Evolutionary conservation across 1,140 invertebrate genomes (phyloP), one percentile per base, ranked within the genome.

Genomic region (Goniozus legneri): DNA sequence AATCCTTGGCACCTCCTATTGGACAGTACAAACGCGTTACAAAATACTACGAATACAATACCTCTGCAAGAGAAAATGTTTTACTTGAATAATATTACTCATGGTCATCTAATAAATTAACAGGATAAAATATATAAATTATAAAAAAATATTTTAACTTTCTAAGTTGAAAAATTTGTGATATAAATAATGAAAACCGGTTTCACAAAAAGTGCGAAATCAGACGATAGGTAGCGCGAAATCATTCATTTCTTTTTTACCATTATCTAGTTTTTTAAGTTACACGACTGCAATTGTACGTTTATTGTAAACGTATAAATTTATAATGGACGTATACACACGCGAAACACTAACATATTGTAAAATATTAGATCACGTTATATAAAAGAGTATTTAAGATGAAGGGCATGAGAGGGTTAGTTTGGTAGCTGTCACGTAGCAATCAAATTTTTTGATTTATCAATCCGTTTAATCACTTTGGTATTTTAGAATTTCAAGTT

Each of bases 401-500:
- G 54, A 54, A 51, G 41, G 41, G 31, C 24, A 54, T 27, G 35
- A 27, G 48, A 52, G 56, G 50, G 50, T 54, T 56, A 58, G 45
- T 40, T 53, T 50, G 40, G 44, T 52, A 50, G 38, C 55, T 60
- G 60, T 62, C 58, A 51, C n/a, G n/a, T n/a, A n/a, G n/a, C n/a
- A n/a, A n/a, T n/a, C n/a, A n/a, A n/a, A n/a, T n/a, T n/a, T n/a
- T n/a, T n/a, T n/a, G n/a, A n/a, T n/a, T n/a, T n/a, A n/a, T n/a
- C n/a, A n/a, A n/a, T n/a, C n/a, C n/a, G n/a, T n/a, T n/a, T n/a
- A n/a, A n/a, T n/a, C n/a, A n/a, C n/a, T n/a, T n/a, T n/a, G n/a
- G n/a, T n/a, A n/a, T n/a, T n/a, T n/a, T n/a, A n/a, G n/a, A n/a
- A n/a, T n/a, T n/a, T n/a, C n/a, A n/a, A n/a, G n/a, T n/a, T n/a